phyloP scores from a whole-genome alignment of 2,113 vertebrate species.

The Gopherus evgoodei region DNA sequence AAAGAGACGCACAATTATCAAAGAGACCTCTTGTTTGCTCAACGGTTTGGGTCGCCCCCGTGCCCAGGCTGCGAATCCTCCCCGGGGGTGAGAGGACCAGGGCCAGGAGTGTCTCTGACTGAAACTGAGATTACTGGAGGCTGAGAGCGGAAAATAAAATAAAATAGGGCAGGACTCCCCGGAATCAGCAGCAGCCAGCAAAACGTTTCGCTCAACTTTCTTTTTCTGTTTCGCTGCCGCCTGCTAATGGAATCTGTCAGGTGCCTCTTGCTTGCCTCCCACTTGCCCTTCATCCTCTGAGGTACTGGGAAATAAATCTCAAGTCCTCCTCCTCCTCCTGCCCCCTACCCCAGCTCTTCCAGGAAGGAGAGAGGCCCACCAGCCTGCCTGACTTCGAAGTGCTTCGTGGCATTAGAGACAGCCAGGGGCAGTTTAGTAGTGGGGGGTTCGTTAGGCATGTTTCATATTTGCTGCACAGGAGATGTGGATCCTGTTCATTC shows the following conservation, averaged over 20 bases:
- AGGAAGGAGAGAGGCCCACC: not conserved
- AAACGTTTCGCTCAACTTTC: conserved; percentile 1
- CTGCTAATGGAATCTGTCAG: accelerated
- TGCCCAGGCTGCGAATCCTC: conserved; percentile 21
- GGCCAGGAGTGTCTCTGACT: conserved; percentile 35
- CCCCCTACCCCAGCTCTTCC: not conserved
- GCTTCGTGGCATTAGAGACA: accelerated
- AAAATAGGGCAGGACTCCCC: not conserved
- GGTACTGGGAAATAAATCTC: not conserved
- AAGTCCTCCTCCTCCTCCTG: not conserved
- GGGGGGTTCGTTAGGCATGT: not conserved
- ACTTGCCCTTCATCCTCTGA: accelerated
- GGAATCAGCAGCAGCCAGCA: not conserved
- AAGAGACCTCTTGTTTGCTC: conserved; percentile 27
- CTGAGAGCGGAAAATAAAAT: not conserved
- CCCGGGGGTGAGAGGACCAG: accelerated
- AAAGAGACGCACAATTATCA: not conserved
- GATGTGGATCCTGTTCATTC: not conserved
- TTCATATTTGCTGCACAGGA: not conserved
- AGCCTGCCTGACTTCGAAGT: not conserved
- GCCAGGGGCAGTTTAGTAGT: not conserved
- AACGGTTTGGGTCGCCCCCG: not conserved
- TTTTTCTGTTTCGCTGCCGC: not conserved
- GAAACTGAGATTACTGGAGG: conserved; percentile 54
- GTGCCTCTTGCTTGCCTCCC: not conserved